Conservation (phyloP, 2,888 invertebrate genomes). For the Phaedon cochleariae region DNA sequence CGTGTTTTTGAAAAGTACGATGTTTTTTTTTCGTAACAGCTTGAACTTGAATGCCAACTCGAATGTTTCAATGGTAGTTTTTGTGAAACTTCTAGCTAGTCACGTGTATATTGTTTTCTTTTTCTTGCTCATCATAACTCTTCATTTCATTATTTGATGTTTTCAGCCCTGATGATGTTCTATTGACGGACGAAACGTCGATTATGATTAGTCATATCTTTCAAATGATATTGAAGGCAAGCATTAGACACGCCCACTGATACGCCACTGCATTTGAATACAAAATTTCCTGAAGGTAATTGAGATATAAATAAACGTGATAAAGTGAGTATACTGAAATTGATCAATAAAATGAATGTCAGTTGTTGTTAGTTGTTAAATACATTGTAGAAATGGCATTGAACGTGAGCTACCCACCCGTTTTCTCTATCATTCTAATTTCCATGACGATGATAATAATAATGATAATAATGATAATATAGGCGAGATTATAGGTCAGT, state of each 20-base stretch:
- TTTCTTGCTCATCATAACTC: too few species aligned
- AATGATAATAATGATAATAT: background rate
- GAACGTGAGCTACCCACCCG: conserved; percentile 5
- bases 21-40: too few species aligned
- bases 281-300: conserved; percentile 1
- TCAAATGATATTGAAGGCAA: too few species aligned
- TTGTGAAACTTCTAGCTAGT: too few species aligned
- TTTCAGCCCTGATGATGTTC: too few species aligned
- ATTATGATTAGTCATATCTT: too few species aligned
- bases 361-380: background rate
- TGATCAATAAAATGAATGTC: background rate
- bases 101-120: too few species aligned
- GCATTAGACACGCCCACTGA: background rate
- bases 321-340: background rate
- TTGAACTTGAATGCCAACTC: too few species aligned
- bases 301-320: conserved; percentile 1
- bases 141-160: too few species aligned
- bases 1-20: too few species aligned
- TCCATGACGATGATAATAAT: background rate
- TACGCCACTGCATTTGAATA: background rate
- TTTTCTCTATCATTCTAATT: conserved; percentile 2
- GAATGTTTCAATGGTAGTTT: too few species aligned
- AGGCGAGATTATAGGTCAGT: background rate
- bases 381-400: conserved; percentile 14
- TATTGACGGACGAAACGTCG: too few species aligned